Conservation (phyloP, 1,140 invertebrate genomes). For the Reticulitermes speratus region DNA sequence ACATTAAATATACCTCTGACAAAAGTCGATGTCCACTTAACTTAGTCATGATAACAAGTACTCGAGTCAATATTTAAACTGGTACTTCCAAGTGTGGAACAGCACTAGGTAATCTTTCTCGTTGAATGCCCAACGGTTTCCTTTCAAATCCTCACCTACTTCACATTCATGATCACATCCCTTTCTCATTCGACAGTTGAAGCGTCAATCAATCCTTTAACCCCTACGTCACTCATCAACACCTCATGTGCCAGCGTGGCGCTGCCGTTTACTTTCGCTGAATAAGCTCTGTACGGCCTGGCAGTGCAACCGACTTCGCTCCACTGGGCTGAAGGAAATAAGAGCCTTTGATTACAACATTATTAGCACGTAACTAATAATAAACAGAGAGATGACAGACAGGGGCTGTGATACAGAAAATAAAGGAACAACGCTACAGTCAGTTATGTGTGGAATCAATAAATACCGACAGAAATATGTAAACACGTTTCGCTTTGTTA, state of each 20-base stretch:
- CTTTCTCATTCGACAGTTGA: too few relatives aligned
- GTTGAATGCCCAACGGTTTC: too few relatives aligned
- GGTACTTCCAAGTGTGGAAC: too few relatives aligned
- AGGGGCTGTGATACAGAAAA: background rate
- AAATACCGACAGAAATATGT: background rate
- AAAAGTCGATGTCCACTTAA: too few relatives aligned
- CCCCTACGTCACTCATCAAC: background rate
- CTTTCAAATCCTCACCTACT: too few relatives aligned
- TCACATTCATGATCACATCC: too few relatives aligned
- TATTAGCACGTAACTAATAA: background rate
- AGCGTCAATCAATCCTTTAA: background rate
- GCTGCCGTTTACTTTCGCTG: background rate
- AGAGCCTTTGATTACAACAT: background rate
- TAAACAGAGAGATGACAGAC: background rate
- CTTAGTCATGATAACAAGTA: too few relatives aligned
- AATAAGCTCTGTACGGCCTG: background rate
- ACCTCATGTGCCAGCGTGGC: background rate
- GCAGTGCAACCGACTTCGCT: slow-evolving; percentile 17
- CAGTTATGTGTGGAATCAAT: background rate
- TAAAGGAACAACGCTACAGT: background rate
- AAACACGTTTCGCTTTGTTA: too few relatives aligned
- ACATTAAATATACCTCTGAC: too few relatives aligned
- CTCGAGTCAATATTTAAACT: too few relatives aligned
- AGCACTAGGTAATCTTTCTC: too few relatives aligned
- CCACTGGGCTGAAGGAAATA: background rate